These are phyloP conservation scores for Drosophila gaucha DNA, from an alignment of 2,888 invertebrate genomes.

Conservation along the genomic window DNA sequence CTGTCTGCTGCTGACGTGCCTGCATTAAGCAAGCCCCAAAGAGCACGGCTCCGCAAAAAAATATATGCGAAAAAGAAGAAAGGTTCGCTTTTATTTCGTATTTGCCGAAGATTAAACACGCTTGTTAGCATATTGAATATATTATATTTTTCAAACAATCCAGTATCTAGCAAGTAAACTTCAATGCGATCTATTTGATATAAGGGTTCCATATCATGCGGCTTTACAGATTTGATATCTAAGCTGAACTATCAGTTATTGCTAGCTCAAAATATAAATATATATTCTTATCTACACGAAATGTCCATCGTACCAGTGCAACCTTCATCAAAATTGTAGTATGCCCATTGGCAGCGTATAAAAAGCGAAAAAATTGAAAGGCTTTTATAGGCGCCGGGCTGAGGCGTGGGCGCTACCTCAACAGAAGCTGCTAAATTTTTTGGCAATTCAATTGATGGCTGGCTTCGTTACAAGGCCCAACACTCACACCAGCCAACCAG, in stretches of 20 bases:
- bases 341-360: not conserved
- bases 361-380: constrained; percentile 62
- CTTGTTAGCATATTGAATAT: no score
- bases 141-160: no score
- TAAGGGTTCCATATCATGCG: no score
- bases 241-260: no score
- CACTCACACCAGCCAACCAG: not conserved
- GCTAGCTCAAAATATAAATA: no score
- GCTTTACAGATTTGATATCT: no score
- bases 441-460: constrained; percentile 66
- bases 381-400: constrained; percentile 61
- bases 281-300: no score
- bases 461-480: constrained; percentile 36
- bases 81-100: not conserved
- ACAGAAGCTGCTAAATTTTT: constrained; percentile 75
- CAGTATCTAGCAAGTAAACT: no score
- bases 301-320: no score
- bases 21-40: constrained; percentile 66
- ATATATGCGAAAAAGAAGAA: constrained; percentile 6
- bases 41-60: constrained; percentile 20
- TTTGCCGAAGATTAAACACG: not conserved
- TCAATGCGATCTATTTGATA: no score
- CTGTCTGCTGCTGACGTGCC: constrained; percentile 68
- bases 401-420: constrained; percentile 10
- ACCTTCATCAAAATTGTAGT: not conserved